phyloP scores from a whole-genome alignment of 2,113 vertebrate genomes.

The Limanda limanda region DNA sequence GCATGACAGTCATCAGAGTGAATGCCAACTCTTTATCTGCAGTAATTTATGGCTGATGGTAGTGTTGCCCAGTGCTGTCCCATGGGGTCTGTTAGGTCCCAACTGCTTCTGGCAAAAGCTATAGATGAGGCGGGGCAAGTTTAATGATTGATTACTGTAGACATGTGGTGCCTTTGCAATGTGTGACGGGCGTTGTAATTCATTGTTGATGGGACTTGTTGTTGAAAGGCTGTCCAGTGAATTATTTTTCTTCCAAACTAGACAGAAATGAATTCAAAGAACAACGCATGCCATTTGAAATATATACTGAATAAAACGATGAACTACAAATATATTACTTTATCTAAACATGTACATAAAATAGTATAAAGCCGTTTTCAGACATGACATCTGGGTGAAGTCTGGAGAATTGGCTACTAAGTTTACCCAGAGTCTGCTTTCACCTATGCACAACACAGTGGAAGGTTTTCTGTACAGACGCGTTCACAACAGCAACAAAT shows the following conservation, averaged over 20 bases:
- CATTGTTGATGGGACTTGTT: constrained; percentile 30
- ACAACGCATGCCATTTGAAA: background rate
- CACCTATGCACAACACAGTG: no score
- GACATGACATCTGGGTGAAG: no score
- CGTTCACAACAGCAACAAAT: no score
- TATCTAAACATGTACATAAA: background rate
- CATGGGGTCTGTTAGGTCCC: constrained; percentile 35
- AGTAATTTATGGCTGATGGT: constrained; percentile 50
- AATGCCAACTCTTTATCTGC: constrained; percentile 26
- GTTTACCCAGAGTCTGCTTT: no score
- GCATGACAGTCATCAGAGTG: constrained; percentile 17
- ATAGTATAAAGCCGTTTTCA: background rate
- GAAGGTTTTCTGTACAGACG: no score
- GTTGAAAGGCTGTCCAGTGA: constrained; percentile 24
- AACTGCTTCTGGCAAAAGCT: constrained; percentile 31
- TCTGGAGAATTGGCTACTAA: no score
- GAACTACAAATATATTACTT: background rate
- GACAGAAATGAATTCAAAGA: constrained; percentile 6
- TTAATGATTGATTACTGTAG: constrained; percentile 46
- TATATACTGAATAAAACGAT: background rate
- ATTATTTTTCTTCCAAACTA: constrained; percentile 17
- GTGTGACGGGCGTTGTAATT: constrained; percentile 32
- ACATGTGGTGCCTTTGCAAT: constrained; percentile 51
- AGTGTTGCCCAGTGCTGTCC: constrained; percentile 23
- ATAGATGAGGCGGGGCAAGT: constrained; percentile 12